These are phyloP conservation scores for Microcebus tavaratra DNA, from an alignment of 2,113 vertebrate species.

Conservation along the genomic window DNA sequence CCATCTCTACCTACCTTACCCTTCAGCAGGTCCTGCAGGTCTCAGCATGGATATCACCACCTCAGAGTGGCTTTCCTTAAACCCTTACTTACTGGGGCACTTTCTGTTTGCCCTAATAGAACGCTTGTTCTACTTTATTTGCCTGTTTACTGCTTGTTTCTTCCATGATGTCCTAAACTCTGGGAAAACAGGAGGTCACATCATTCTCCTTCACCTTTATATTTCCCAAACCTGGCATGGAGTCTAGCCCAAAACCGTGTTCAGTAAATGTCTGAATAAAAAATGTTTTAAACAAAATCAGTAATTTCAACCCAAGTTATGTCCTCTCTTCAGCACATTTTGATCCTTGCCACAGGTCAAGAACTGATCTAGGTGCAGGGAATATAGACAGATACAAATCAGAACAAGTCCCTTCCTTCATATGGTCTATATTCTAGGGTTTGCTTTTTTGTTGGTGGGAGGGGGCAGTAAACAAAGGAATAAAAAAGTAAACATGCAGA, in stretches of 20 bases:
- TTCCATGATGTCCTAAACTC: neutral
- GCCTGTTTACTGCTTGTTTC: too few species aligned
- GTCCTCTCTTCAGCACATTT: neutral
- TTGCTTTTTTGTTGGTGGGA: too few species aligned
- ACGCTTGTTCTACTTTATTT: neutral
- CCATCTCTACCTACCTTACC: too few species aligned
- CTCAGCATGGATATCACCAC: accelerated
- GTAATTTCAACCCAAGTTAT: neutral
- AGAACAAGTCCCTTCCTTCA: neutral
- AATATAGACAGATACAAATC: accelerated
- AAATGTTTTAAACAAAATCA: neutral
- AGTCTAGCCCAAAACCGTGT: neutral
- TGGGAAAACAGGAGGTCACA: too few species aligned
- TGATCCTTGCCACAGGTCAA: neutral
- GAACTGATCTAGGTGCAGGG: neutral
- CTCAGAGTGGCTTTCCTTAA: neutral
- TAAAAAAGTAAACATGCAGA: neutral
- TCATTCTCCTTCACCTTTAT: neutral
- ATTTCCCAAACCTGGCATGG: neutral
- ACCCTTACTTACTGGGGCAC: neutral
- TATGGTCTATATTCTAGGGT: too few species aligned
- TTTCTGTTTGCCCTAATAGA: neutral
- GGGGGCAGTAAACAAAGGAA: neutral
- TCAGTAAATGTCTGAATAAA: neutral
- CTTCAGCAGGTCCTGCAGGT: too few species aligned